Evolutionary conservation across 2,888 invertebrate genomes (phyloP), one percentile per base, ranked within the genome.

Genomic region (Notodonta dromedarius): DNA sequence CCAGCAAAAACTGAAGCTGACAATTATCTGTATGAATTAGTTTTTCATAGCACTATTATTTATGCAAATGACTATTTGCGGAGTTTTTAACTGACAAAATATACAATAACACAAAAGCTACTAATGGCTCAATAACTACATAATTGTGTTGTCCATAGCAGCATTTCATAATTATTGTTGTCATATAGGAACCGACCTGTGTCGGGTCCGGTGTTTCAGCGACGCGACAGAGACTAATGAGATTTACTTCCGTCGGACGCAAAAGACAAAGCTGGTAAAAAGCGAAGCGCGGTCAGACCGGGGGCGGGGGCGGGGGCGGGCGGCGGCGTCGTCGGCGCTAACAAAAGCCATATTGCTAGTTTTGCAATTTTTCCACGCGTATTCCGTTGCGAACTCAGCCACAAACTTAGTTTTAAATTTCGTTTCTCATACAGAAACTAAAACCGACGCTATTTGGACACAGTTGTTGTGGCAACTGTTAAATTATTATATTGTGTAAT

Each of bases 141-240:
- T 24, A 24, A 24, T 24, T 24, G 2, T 24, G n/a, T 46, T 46
- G 46, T 46, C 46, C 46, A 46, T n/a, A 14, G 44, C 50, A 16
- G 52, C 56, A 63, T 70, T 65, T 61, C 58, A 63, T 71, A 68
- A 67, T 65, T 63, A 61, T 79, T 75, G 76, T 76, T 68, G 67
- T 67, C 59, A 60, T 66, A 63, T 58, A 70, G 65, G 69, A 70
- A 66, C 65, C 65, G 65, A 69, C 66, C 69, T 73, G 63, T 71
- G n/a, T 57, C 62, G 55, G 61, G 63, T 58, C 54, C 57, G 66
- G 65, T 62, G 61, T 68, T 66, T 78, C 68, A 73, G 66, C 71
- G 64, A 68, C 63, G 56, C 67, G 83, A 84, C 82, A 54, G 35
- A 82, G 81, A 85, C 81, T 83, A 87, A 90, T 84, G 83, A 83